Percentiles rank a stretch among this genome's conserved stretches.
Conservation (phyloP, 2,888 invertebrate genomes). For the Hydrotaea cyrtoneurina region DNA sequence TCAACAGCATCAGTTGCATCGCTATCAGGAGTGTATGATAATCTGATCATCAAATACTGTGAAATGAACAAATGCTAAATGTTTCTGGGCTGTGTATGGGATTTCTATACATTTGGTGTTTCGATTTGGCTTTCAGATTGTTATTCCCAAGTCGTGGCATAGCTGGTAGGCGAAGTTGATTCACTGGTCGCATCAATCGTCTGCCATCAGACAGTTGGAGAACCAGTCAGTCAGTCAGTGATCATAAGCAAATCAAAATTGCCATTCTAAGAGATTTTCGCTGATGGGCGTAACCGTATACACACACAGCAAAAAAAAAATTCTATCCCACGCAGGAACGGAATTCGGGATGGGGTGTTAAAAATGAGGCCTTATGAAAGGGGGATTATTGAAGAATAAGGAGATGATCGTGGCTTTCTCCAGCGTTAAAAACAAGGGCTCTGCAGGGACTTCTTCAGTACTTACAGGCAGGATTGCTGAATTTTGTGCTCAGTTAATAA, state of each 20-base stretch:
- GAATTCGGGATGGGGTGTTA: background rate
- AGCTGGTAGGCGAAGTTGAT: constrained; percentile 53
- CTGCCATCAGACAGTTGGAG: constrained; percentile 5
- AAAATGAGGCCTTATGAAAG: background rate
- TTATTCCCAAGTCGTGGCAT: constrained; percentile 36
- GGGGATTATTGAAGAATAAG: background rate
- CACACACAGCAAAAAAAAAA: background rate
- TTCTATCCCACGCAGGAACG: background rate
- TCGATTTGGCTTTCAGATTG: background rate
- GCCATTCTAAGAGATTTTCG: constrained; percentile 61
- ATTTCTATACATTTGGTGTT: background rate
- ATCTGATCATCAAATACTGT: constrained; percentile 29
- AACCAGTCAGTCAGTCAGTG: constrained; percentile 58
- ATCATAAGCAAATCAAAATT: constrained; percentile 67
- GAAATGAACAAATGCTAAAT: constrained; percentile 14
- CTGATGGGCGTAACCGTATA: constrained; percentile 61
- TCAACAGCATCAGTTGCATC: background rate
- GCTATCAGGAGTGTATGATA: background rate
- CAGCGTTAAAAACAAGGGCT: too few species aligned
- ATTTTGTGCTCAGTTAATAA: too few species aligned
- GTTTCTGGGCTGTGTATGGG: background rate
- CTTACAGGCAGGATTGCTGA: too few species aligned
- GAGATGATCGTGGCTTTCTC: too few species aligned
- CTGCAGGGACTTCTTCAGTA: too few species aligned
- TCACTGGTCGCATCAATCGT: constrained; percentile 47